A percentile compares a stretch with the other conserved stretches of the same genome.
phyloP scores from a whole-genome alignment of 2,888 invertebrate species.

The Cetonia aurata region DNA sequence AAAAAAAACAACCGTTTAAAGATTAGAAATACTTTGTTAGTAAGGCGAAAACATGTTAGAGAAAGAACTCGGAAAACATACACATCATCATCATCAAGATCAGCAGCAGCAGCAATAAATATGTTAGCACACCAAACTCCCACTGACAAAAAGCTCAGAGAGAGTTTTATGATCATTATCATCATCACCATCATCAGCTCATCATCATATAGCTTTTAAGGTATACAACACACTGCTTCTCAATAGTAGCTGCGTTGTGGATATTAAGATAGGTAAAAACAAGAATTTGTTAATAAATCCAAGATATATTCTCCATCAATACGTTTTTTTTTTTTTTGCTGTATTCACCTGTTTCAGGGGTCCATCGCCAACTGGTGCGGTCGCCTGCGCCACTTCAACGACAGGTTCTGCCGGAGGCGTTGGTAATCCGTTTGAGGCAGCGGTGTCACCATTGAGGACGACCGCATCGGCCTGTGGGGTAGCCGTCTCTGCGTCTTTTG shows the following conservation, averaged over 20 bases:
- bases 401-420: conserved; percentile 65
- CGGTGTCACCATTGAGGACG: conserved; percentile 51
- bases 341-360: conserved; percentile 70
- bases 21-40: conserved; percentile 36
- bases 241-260: conserved; percentile 24
- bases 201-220: conserved; percentile 24
- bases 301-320: conserved; percentile 55
- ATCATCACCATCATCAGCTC: conserved; percentile 27
- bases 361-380: conserved; percentile 70
- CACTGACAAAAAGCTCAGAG: conserved; percentile 43
- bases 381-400: conserved; percentile 68
- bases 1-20: conserved; percentile 49
- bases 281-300: conserved; percentile 50
- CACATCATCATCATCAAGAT: conserved; percentile 37
- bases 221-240: conserved; percentile 20
- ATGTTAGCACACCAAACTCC: conserved; percentile 44
- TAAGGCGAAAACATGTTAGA: conserved; percentile 45
- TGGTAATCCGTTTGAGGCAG: conserved; percentile 61
- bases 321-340: conserved; percentile 48
- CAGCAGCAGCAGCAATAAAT: conserved; percentile 35
- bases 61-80: conserved; percentile 41
- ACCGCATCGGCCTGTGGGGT: conserved; percentile 50
- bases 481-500: conserved; percentile 39
- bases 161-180: conserved; percentile 39
- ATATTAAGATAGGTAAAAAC: conserved; percentile 46